These are phyloP conservation scores for Hydroisotoma schaefferi DNA, from an alignment of 2,888 invertebrate species.

Conservation along the genomic window DNA sequence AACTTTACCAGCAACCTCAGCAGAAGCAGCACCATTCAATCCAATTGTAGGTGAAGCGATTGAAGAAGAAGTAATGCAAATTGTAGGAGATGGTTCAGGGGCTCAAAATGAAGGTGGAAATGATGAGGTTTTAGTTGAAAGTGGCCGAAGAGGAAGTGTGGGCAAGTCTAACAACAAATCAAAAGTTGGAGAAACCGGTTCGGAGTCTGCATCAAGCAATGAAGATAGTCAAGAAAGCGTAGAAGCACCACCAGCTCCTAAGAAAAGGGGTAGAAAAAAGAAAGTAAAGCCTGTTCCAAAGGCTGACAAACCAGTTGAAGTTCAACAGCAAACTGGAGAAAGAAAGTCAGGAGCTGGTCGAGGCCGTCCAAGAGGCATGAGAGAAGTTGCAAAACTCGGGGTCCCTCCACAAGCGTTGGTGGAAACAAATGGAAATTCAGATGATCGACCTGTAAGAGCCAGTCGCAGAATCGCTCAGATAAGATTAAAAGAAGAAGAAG, in stretches of 20 bases:
- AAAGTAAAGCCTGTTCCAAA: constrained; percentile 40
- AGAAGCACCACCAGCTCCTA: constrained; percentile 52
- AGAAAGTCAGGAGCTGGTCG: constrained; percentile 1
- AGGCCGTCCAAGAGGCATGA: constrained; percentile 29
- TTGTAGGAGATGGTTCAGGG: constrained; percentile 71
- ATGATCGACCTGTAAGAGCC: constrained; percentile 63
- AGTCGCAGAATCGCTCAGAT: constrained; percentile 81
- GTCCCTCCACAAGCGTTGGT: constrained; percentile 49
- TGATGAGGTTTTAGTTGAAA: constrained; percentile 13
- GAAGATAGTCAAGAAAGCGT: constrained; percentile 54
- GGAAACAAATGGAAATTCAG: constrained; percentile 28
- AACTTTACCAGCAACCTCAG: background rate
- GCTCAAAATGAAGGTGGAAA: constrained; percentile 53
- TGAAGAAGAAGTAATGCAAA: constrained; percentile 66
- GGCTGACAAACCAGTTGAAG: constrained; percentile 6
- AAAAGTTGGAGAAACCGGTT: constrained; percentile 18
- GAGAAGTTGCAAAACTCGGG: constrained; percentile 43
- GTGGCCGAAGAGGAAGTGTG: constrained; percentile 3
- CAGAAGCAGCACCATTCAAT: constrained; percentile 18
- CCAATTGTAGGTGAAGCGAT: constrained; percentile 65
- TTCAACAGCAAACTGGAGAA: constrained; percentile 23
- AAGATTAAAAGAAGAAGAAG: constrained; percentile 81
- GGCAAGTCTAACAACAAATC: constrained; percentile 3
- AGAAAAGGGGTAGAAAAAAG: constrained; percentile 39
- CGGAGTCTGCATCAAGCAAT: constrained; percentile 29